Percentiles rank a stretch among this genome's conserved stretches.
Conservation (phyloP, 1,140 invertebrate species). For the Drosophila nebulosa region DNA sequence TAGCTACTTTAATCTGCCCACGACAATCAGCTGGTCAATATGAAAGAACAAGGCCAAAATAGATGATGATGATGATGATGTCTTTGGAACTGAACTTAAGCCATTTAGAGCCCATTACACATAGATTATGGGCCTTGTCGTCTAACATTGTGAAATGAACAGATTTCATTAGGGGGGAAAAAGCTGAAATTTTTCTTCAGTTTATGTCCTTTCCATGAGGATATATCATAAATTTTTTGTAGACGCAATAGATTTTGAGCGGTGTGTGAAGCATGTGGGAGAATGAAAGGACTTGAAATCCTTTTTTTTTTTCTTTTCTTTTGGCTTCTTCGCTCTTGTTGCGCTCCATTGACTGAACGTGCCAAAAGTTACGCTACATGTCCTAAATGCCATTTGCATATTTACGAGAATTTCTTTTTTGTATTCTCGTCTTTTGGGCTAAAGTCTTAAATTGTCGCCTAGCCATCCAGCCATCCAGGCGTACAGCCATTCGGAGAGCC, state of each 20-base stretch:
- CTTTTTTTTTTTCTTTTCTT: too few relatives aligned
- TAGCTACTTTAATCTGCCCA: background rate
- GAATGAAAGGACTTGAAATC: background rate
- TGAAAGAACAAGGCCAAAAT: background rate
- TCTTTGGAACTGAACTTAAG: background rate
- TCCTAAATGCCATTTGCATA: slow-evolving; percentile 74
- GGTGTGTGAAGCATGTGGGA: background rate
- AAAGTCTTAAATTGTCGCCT: slow-evolving; percentile 27
- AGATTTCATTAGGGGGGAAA: background rate
- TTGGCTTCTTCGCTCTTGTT: slow-evolving; percentile 7
- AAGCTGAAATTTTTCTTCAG: background rate
- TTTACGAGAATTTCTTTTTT: slow-evolving; percentile 24
- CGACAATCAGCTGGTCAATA: background rate
- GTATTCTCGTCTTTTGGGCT: background rate
- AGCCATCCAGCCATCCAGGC: background rate
- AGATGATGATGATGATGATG: background rate
- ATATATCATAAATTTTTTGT: background rate
- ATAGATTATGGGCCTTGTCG: background rate
- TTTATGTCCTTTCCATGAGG: background rate
- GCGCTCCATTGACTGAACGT: slow-evolving; percentile 56
- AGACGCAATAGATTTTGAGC: background rate
- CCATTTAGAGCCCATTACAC: background rate
- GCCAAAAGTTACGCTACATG: slow-evolving; percentile 71
- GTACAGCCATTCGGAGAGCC: background rate
- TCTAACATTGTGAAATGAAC: background rate